Evolutionary conservation across 2,888 invertebrate species (phyloP), one percentile per base, ranked within the genome.

Genomic region (Sipha maydis): DNA sequence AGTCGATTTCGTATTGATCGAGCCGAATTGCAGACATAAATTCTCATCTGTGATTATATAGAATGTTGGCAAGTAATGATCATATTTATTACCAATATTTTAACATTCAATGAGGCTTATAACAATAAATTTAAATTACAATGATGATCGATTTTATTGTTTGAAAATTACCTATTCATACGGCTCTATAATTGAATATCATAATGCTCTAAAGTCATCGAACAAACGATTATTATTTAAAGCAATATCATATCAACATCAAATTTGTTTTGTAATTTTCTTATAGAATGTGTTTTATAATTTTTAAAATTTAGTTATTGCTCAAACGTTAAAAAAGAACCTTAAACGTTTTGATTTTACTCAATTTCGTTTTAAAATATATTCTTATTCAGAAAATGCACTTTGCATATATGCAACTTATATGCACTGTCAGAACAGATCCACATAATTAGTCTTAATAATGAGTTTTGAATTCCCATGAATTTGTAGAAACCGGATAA

Each of bases 1-100:
- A 84, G 76, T 77, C 76, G 67, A 77, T 85, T 76, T 31, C 31
- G 25, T 85, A 76, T 85, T 61, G 84, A 84, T 76, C 75, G 28
- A 34, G 61, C 25, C 56, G 21, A 38, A 38, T 38, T 7, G 41
- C 19, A 3, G 14, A 34, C 41, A 67, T 77, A 67, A 85, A 76
- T 76, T 67, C 28, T 1, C 67, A 25, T 38, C 28, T 9, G 84
- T 31, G 76, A 85, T 85, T 77, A 67, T 71, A 28, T 34, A 21
- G 31, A 17, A 28, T 25, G 56, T 11, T 11, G 25, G 28, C 14
- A 31, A 17, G 28, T 71, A 28, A 71, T 61, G 25, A 78, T 79
- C 79, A 54, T 61, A 71, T 77, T 54, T 28, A 28, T 28, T 28
- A 28, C 69, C n/a, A n/a, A 28, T 61, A 61, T 61, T 61, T 61